Base-by-base conservation (phyloP, 1,140 invertebrate species). In the Neodiprion virginianus region DNA sequence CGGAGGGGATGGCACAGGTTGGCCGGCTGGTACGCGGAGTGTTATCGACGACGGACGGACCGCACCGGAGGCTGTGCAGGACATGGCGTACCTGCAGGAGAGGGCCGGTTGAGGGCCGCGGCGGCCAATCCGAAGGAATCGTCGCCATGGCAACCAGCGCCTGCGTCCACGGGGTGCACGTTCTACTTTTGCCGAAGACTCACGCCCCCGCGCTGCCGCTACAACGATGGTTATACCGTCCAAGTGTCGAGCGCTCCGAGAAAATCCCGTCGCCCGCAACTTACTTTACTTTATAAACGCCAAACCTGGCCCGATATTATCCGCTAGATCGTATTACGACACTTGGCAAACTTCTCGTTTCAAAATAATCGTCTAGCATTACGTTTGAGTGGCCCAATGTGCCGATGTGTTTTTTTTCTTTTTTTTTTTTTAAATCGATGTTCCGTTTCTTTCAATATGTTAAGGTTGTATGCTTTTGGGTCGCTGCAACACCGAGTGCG, bases 91-190 rank as follows among this genome's bases (percentile, higher is more conserved):
- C 28, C 28, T 40, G 28, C 14, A 40, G 48, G 69, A 77, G 78
- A 72, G 78, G 76, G 77, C 14, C n/a, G 79, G 78, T 79, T 79
- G 78, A 81, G 7, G 21, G 66, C 79, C 83, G 84, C 83, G 85
- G 85, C 79, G 84, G 85, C 88, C 87, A 88, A 88, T 88, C 86
- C 86, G 83, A 88, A 87, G 86, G 83, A 88, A 84, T 85, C 83
- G 86, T 88, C 81, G 81, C 82, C 85, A 88, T 88, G 85, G 80
- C 83, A 85, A 87, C 86, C 82, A 79, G 86, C 85, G 86, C 85
- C 81, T 87, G 85, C 85, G 84, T 85, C 80, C 80, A 81, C 79
- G 28, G 28, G 77, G 78, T 72, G 73, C 81, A 78, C 21, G 21
- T 65, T 75, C 81, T 77, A 80, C 77, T 72, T 79, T 75, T 70